Evolutionary conservation across 2,888 invertebrate genomes (phyloP), one percentile per base, ranked within the genome.

Genomic region (Aphrophora alni): DNA sequence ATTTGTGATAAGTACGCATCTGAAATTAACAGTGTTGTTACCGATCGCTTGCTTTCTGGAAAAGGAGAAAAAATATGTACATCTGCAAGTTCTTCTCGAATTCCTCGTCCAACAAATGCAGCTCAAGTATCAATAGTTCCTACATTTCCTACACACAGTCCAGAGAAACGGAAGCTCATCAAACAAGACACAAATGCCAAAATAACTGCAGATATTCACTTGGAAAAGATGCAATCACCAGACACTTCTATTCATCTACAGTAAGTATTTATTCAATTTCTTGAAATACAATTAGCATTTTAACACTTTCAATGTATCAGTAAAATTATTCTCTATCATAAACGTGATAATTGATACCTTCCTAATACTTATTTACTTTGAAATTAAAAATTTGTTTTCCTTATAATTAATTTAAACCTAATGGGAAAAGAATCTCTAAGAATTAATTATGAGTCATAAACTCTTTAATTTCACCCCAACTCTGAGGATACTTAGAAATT

Each of bases 1-100:
- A 89, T 90, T 70, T 92, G 92, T 88, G 92, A 92, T 86, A 91
- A 91, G 82, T 92, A 92, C 86, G 91, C 91, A 85, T 90, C 90
- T 84, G 90, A 89, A 59, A 91, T 91, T 14, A 90, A 90, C 82
- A 88, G 89, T 82, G 87, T 91, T 83, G 91, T 91, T 17, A 89
- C 89, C 83, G 89, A 89, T 73, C 88, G 87, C 82, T 80, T 82
- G 86, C 74, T n/a, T 87, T 87, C 87, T 70, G 44, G 27, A 10
- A 38, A 75, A 75, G 44, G 59, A 24, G 82, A 82, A 27, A 76
- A 77, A 10, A 78, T 75, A 14, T 73, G 28, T 38, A 44, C 51
- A 21, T 44, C 72, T 8, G 21, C 44, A 51, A 38, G 44, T 38
- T 17, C 27, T 28, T 83, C 83, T 4, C 38, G 80, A 38, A 83